A percentile compares a stretch with the other conserved stretches of the same genome.
Evolutionary conservation across 2,113 vertebrate species (phyloP).

Genomic region (Brachyhypopomus occidentalis): DNA sequence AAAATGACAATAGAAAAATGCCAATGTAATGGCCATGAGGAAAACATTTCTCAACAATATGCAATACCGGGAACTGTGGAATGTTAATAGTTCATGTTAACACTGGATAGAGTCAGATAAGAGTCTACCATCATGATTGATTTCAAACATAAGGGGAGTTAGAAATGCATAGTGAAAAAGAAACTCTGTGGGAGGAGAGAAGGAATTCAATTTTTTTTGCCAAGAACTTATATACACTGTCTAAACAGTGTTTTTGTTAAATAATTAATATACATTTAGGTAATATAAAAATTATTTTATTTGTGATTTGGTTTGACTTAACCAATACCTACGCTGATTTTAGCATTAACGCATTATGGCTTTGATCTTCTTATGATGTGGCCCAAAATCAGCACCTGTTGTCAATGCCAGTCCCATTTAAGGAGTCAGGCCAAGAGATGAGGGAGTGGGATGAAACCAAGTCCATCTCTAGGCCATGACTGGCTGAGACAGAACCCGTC

Average conservation of each 20-base stretch:
- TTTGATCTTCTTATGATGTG: constrained; percentile 39
- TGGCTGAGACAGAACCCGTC: constrained; percentile 55
- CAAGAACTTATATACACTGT: not conserved
- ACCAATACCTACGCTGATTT: not conserved
- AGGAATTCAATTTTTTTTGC: not conserved
- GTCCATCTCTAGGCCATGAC: constrained; percentile 46
- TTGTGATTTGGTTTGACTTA: not conserved
- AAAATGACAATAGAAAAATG: not conserved
- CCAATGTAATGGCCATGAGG: not conserved
- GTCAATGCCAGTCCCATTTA: constrained; percentile 45
- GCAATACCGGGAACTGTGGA: constrained; percentile 26
- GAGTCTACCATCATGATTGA: constrained; percentile 17
- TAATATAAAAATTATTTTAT: not conserved
- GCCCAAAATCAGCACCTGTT: constrained; percentile 50
- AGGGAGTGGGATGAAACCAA: constrained; percentile 48
- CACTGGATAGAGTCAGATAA: constrained; percentile 5
- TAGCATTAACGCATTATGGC: constrained; percentile 27
- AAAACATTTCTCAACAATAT: constrained; percentile 10
- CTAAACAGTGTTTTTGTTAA: no score
- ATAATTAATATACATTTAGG: not conserved
- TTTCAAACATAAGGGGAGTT: constrained; percentile 19
- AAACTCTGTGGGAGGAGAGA: constrained; percentile 10
- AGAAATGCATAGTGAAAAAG: not conserved
- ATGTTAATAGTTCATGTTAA: constrained; percentile 44
- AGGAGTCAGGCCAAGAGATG: constrained; percentile 48